Evolutionary conservation across 2,797 vertebrate genomes (phyloP), one percentile per base, ranked within the genome.

Genomic region (Danio jaintianensis): DNA sequence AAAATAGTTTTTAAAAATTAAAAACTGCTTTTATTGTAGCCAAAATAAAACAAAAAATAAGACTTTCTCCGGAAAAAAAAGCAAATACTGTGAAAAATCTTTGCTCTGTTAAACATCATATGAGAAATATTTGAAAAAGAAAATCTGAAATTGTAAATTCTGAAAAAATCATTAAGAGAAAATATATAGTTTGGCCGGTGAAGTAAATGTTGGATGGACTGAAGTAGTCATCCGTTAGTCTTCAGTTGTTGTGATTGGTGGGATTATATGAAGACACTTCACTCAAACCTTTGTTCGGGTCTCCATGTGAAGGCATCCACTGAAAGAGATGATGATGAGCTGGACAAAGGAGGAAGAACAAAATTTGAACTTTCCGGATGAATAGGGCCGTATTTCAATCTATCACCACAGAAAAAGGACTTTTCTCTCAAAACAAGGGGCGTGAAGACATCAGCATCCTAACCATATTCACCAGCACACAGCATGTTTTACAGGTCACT

Each of bases 401-500:
- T 55, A 40, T 73, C 59, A 47, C 68, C 20, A 45, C 3, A 56
- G 38, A 64, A 55, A n/a, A 71, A 43, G 40, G 69, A 38, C 40
- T 80, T 56, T 80, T 73, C 40, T 56, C 8, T 55, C 38, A 52
- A 73, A 63, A 64, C 45, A 36, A 36, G 67, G 68, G 66, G 55
- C 2, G 9, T 79, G 47, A 40, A 69, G 64, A 79, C 68, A 55
- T 72, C 77, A 79, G 47, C 58, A 45, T 63, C 58, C 58, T 55
- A 20, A 52, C 68, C 58, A 64, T 72, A 79, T 64, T 79, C 47
- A 79, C 29, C 36, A 43, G 43, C 55, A 72, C 68, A 63, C 48
- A 53, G 22, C 69, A 3, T 11, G 48, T 80, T 73, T 80, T 38
- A 80, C 68, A 47, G 78, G 78, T 80, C 78, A 80, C 69, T 56